Conservation (phyloP, 2,888 invertebrate species). For the Tetragonisca angustula region DNA sequence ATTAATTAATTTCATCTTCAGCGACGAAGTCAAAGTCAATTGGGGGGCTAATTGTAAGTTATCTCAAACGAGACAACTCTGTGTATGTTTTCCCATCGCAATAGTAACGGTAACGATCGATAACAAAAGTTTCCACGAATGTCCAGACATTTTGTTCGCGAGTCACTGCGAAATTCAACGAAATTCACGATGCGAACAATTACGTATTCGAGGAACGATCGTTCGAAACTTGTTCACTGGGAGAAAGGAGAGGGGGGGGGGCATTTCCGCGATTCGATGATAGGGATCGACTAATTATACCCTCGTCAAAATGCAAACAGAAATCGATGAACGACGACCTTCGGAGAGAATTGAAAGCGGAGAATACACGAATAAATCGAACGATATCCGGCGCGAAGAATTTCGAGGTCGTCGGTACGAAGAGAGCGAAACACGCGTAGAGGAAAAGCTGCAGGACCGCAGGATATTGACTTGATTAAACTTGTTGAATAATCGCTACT, state of each 20-base stretch:
- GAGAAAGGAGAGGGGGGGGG: too few relatives aligned
- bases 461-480: slow-evolving; percentile 52
- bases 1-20: too few relatives aligned
- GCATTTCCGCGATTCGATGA: not conserved
- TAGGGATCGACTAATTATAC: slow-evolving; percentile 12
- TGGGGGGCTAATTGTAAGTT: too few relatives aligned
- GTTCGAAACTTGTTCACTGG: not conserved
- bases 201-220: not conserved
- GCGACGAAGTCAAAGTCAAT: too few relatives aligned
- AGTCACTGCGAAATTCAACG: not conserved
- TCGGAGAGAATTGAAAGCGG: not conserved
- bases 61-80: too few relatives aligned
- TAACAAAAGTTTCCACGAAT: too few relatives aligned
- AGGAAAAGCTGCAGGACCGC: not conserved
- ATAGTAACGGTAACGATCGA: too few relatives aligned
- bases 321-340: not conserved
- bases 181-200: not conserved
- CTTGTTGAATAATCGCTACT: slow-evolving; percentile 43
- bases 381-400: slow-evolving; percentile 9
- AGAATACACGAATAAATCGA: not conserved
- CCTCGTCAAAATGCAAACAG: not conserved
- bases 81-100: too few relatives aligned
- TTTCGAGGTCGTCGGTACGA: slow-evolving; percentile 22
- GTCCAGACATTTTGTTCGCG: too few relatives aligned
- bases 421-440: not conserved